Conservation (phyloP, 2,113 vertebrate species). For the Rostratula benghalensis region DNA sequence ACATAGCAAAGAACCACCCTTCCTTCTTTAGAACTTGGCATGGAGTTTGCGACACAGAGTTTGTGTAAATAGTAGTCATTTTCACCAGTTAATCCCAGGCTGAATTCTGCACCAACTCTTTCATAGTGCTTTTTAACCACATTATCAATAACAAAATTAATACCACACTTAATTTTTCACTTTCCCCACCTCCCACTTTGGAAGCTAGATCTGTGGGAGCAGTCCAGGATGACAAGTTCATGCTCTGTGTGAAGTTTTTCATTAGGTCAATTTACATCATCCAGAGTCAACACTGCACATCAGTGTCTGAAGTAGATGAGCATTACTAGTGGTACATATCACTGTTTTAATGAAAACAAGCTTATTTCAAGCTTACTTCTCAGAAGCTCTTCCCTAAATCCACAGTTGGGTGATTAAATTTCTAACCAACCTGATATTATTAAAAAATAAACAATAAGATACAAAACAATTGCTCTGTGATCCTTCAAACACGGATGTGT, state of each 20-base stretch:
- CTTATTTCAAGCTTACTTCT: not conserved
- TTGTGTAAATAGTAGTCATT: not conserved
- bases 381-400: not conserved
- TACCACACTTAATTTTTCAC: not conserved
- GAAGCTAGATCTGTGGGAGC: not conserved
- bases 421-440: not conserved
- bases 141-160: not conserved
- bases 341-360: not conserved
- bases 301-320: not conserved
- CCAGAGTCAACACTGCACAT: not conserved
- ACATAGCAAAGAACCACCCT: not conserved
- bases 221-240: not conserved
- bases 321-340: not conserved
- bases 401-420: not conserved
- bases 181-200: not conserved
- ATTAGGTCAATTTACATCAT: not conserved
- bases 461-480: not conserved
- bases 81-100: not conserved
- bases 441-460: not conserved
- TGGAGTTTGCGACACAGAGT: accelerated
- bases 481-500: not conserved
- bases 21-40: not conserved
- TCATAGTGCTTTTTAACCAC: not conserved
- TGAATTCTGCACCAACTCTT: not conserved
- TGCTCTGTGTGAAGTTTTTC: not conserved